Evolutionary conservation across 1,140 invertebrate species (phyloP), one percentile per base, ranked within the genome.

Genomic region (Phymorhynchus buccinoides): DNA sequence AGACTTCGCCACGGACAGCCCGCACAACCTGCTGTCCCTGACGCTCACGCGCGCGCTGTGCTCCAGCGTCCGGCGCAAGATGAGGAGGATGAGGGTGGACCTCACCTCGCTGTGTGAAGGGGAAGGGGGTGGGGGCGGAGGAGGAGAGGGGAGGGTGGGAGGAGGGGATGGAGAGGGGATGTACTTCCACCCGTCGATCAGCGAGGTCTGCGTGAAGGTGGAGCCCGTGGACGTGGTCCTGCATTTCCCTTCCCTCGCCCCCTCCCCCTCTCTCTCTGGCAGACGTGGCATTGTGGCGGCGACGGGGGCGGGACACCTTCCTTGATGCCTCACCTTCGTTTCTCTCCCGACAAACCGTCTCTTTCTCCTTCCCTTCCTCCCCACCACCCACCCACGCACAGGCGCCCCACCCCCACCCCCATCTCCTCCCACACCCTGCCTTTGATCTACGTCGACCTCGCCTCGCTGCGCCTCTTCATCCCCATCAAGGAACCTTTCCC

Each of bases 161-260:
- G 32, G 44, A 16, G 44, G 78, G 14, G 77, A 81, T 79, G 87
- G 89, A 32, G 73, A 78, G 79, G 87, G 89, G n/a, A 83, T 91
- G 0, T 91, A 89, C 82, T 91, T 90, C 78, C 89, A 91, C 80
- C 87, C 89, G 62, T 96, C 95, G 87, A 95, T 97, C 27, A 96
- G 95, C 30, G 96, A 93, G 83, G 78, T 93, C 3, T 93, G 92
- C 86, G 85, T 96, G 1, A 95, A 95, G 87, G 90, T 96, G 6
- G 95, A 96, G 89, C 95, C 95, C 22, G 92, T 96, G 83, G 96
- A 96, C 88, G 91, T 95, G 84, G 94, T 96, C 27, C 88, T 96
- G 6, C 94, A 95, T 56, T 92, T 94, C 3, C 91, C 90, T 18
- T 85, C 87, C 18, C 6, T 91, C 3, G 14, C 89, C 14, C 77